A percentile compares a stretch with the other conserved stretches of the same genome.
Evolutionary conservation across 2,888 invertebrate species (phyloP).

Genomic region (Amiota mariae): DNA sequence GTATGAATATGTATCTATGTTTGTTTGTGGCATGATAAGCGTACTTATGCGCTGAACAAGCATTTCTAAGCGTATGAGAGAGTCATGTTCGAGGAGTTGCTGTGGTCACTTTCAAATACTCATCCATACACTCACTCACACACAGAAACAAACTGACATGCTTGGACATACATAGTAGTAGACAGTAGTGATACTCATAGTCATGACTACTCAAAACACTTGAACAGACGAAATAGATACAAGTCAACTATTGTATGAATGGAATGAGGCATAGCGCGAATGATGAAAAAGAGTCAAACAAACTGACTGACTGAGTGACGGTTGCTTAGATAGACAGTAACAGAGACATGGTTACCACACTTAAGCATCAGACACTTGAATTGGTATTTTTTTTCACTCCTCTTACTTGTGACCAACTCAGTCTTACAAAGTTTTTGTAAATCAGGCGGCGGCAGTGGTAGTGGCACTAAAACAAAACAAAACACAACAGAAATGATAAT

Average conservation of each 20-base stretch:
- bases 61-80: background rate
- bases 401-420: background rate
- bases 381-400: too few species aligned
- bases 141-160: background rate
- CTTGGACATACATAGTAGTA: background rate
- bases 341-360: too few species aligned
- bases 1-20: background rate
- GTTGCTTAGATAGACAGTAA: too few species aligned
- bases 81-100: background rate
- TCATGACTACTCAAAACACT: slow-evolving; percentile 1
- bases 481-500: background rate
- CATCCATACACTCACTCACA: background rate
- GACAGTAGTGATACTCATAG: too few species aligned
- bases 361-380: too few species aligned
- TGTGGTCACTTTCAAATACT: slow-evolving; percentile 2
- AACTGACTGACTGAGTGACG: too few species aligned
- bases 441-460: background rate
- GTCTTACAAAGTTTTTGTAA: background rate
- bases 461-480: background rate
- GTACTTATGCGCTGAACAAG: background rate
- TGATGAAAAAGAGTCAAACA: background rate
- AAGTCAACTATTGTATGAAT: background rate
- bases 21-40: background rate
- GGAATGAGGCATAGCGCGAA: background rate
- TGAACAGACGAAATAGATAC: background rate